Percentiles rank a stretch among this genome's conserved stretches.
These are phyloP conservation scores for Bedellia somnulentella DNA, from an alignment of 2,888 invertebrate genomes.

Conservation along the genomic window DNA sequence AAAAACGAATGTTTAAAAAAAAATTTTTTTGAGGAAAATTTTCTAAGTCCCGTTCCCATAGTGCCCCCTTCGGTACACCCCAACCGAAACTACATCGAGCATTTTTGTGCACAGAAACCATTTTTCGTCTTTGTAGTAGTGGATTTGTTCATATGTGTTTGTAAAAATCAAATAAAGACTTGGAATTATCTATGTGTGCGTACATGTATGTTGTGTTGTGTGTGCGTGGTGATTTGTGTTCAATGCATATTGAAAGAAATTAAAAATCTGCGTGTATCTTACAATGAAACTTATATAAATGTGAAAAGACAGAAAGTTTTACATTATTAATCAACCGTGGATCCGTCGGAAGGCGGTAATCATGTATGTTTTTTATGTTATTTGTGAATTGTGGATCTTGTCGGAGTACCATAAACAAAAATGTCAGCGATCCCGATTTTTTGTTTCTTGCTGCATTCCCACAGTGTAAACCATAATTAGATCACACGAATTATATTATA, in stretches of 20 bases:
- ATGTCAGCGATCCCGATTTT: conserved; percentile 63
- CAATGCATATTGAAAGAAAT: conserved; percentile 57
- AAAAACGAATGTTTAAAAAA: too few relatives aligned
- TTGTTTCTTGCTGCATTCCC: conserved; percentile 57
- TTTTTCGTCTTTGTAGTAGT: background rate
- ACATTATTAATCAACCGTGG: conserved; percentile 56
- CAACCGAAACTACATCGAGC: too few relatives aligned
- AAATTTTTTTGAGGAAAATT: too few relatives aligned
- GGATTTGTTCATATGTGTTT: background rate
- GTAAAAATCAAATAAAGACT: conserved; percentile 1
- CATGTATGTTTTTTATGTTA: conserved; percentile 56
- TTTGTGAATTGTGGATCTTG: conserved; percentile 58
- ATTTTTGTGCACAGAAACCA: conserved; percentile 1
- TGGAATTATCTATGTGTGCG: conserved; percentile 23
- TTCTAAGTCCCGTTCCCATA: too few relatives aligned
- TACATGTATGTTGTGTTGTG: conserved; percentile 55
- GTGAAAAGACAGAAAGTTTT: conserved; percentile 50
- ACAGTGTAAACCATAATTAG: conserved; percentile 51
- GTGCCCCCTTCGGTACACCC: too few relatives aligned
- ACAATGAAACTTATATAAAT: conserved; percentile 55
- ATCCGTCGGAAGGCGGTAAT: conserved; percentile 59
- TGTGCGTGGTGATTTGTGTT: conserved; percentile 64
- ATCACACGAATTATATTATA: conserved; percentile 56
- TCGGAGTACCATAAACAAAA: conserved; percentile 63
- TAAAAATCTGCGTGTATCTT: conserved; percentile 51